Evolutionary conservation across 2,797 vertebrate genomes (phyloP), one percentile per base, ranked within the genome.

Genomic region (Xenentodon cancila): DNA sequence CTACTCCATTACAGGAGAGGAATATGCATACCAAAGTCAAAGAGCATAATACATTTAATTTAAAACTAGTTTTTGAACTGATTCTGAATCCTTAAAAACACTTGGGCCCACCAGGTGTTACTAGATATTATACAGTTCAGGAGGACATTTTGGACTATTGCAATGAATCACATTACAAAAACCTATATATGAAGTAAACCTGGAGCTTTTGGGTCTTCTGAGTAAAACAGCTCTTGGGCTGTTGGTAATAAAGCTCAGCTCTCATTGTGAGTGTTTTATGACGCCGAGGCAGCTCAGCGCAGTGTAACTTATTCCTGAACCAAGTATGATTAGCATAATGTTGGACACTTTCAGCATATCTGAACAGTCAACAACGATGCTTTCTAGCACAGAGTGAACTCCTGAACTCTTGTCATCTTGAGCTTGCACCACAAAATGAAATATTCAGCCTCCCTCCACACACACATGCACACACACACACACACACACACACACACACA

Each of bases 341-440:
- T 63, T 60, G 48, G 22, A 77, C 65, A 15, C 19, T 71, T 64
- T 53, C 50, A 65, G 42, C 34, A 65, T 43, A 53, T 68, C 32
- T 60, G 57, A 43, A 64, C 72, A 68, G 61, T 74, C 73, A 83
- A 80, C 68, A 73, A 43, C 45, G 58, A 54, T 73, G 73, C 63
- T 63, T 66, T 59, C 71, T 37, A 13, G 40, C 37, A 59, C 64
- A 8, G 45, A 53, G 20, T 70, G 47, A 87, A 84, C 84, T 75
- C 66, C 13, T 81, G 73, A 86, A 82, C 71, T 81, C 53, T 46
- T 49, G 53, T 68, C 59, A 55, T 68, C 40, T 47, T 42, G 32
- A 32, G 20, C 71, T 63, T 59, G 17, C 4, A 37, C 34, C 12
- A 13, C 12, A 13, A 12, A 37, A 37, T 32, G 3, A 32, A 32